These are phyloP conservation scores for Cricetomys ansorgei DNA, from an alignment of 2,113 vertebrate species.

Conservation along the genomic window DNA sequence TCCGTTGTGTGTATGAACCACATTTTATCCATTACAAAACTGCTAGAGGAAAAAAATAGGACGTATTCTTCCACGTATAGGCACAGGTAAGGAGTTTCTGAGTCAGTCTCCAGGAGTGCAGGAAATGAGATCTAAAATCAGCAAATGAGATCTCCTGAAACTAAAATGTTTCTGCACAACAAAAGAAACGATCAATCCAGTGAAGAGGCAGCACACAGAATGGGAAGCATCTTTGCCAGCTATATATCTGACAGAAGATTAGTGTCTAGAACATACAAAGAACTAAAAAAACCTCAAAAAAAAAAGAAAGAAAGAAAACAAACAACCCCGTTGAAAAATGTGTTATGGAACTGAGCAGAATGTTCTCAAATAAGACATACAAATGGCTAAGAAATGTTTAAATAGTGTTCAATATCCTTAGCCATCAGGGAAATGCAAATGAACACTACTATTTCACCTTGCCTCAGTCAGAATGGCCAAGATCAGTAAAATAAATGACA, in stretches of 20 bases:
- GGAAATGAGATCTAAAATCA: background rate
- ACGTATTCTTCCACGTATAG: background rate
- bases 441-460: background rate
- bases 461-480: background rate
- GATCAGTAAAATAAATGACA: background rate
- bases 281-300: background rate
- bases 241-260: background rate
- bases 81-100: background rate
- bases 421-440: background rate
- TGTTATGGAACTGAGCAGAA: background rate
- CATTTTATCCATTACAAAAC: background rate
- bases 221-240: background rate
- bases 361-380: background rate
- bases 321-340: background rate
- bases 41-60: background rate
- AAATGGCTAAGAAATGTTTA: background rate
- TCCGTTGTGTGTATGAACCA: background rate
- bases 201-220: background rate
- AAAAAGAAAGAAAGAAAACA: background rate
- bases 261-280: background rate
- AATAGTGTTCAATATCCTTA: background rate
- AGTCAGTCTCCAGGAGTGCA: background rate
- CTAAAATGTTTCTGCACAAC: background rate
- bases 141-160: background rate
- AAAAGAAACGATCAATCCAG: background rate